A percentile compares a stretch with the other conserved stretches of the same genome.
phyloP scores from a whole-genome alignment of 2,113 vertebrate genomes.

The Oryzias melastigma region DNA sequence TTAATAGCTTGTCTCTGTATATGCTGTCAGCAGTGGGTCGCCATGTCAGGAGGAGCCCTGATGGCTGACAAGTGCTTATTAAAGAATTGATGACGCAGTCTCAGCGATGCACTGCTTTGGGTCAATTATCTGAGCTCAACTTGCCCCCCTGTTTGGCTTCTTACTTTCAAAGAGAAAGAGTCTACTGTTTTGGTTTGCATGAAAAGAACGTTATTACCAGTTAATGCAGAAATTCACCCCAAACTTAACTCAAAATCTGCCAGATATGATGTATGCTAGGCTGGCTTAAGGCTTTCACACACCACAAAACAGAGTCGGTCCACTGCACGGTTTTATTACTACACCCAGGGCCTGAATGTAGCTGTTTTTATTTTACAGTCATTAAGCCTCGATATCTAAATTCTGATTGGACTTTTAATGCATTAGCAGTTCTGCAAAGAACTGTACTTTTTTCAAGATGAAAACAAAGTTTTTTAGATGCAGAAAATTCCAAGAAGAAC shows the following conservation, averaged over 20 bases:
- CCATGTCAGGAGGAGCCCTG: constrained; percentile 32
- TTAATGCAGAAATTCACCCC: constrained; percentile 10
- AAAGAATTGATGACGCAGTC: constrained; percentile 55
- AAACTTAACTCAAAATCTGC: constrained; percentile 34
- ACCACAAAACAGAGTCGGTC: constrained; percentile 16
- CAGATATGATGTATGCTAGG: constrained; percentile 25
- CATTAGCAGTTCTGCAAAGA: not conserved
- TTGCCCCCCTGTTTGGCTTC: constrained; percentile 18
- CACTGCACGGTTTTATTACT: constrained; percentile 8
- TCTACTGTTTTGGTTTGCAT: constrained; percentile 36
- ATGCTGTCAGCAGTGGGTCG: constrained; percentile 36
- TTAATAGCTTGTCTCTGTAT: constrained; percentile 25
- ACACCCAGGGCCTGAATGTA: not conserved
- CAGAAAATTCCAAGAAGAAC: not conserved
- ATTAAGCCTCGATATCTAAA: constrained; percentile 41
- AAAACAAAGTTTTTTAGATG: constrained; percentile 5
- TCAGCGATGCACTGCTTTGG: constrained; percentile 46
- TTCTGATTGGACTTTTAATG: constrained; percentile 3
- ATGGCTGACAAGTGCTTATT: constrained; percentile 63
- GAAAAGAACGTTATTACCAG: constrained; percentile 23
- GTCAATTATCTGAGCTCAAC: constrained; percentile 60
- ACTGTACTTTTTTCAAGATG: not conserved
- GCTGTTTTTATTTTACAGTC: constrained; percentile 16
- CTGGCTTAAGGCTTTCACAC: constrained; percentile 18
- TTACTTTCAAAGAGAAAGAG: constrained; percentile 41